Base-by-base conservation (phyloP, 2,888 invertebrate genomes). In the Plagodis pulveraria region DNA sequence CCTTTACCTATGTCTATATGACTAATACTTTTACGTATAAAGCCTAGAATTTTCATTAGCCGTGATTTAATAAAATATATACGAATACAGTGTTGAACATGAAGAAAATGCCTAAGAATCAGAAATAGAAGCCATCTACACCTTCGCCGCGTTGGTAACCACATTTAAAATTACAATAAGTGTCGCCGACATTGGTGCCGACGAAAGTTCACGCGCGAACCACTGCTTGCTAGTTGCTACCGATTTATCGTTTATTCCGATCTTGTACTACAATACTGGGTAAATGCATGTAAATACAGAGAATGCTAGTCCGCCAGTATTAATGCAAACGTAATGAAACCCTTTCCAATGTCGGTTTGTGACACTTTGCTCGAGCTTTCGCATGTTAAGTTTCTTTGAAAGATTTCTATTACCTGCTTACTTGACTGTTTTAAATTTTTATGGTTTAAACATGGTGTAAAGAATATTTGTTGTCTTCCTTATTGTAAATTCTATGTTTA, bases 111-210 rank as follows among this genome's bases (percentile, higher is more conserved):
- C 50, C 32, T 22, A 51, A 49, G 43, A 57, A 48, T 51, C 41
- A 41, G 36, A 50, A 70, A 49, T 72, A 75, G 66, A 76, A 75
- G 66, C 67, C 64, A 65, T 61, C 57, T 62, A 67, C 73, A 74
- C 72, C 73, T 66, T 66, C 72, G 69, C 70, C 68, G 63, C 67
- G 63, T 69, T 66, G 63, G 70, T 72, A 82, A 79, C 73, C 83
- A 71, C 84, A 89, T 90, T 89, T 90, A 77, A 89, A 90, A 86
- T 88, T 90, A 89, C 85, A 90, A 90, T 90, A 86, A 87, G 86
- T 81, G 83, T 82, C 82, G 75, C 70, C 80, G 78, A 80, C 86
- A 83, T 79, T 65, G 35, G 9, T 9, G 71, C 74, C 79, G 75
- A 80, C 77, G 78, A 89, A 88, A 89, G 86, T 88, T 88, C 88